Percentiles rank a stretch among this genome's conserved stretches.
phyloP scores from a whole-genome alignment of 2,888 invertebrate genomes.

The Mesorhabditis belari region DNA sequence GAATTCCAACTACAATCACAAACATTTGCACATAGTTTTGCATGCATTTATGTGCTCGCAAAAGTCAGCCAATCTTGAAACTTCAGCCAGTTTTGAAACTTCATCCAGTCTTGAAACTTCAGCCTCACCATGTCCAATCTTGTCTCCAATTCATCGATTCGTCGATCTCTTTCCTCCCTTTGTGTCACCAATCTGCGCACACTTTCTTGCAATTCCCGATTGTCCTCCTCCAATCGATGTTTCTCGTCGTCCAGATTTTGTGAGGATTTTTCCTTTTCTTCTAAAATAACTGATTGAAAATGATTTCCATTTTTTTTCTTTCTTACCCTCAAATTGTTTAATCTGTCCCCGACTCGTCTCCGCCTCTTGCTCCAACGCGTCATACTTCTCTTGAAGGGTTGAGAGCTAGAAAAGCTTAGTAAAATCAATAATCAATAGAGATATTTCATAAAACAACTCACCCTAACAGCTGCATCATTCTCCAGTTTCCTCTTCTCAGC shows the following conservation, averaged over 20 bases:
- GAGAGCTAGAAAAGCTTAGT: neutral
- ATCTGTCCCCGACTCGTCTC: slow-evolving; percentile 14
- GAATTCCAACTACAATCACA: too few species aligned
- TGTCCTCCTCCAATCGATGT: neutral
- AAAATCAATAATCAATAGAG: too few species aligned
- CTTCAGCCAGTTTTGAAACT: too few species aligned
- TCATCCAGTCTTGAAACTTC: too few species aligned
- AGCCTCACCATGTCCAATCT: neutral
- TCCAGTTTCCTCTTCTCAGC: neutral
- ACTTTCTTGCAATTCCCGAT: neutral
- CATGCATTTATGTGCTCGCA: too few species aligned
- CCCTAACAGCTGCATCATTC: neutral
- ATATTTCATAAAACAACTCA: neutral
- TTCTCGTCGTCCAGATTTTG: neutral
- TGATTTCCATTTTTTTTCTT: neutral
- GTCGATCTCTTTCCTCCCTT: slow-evolving; percentile 3
- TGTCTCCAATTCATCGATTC: slow-evolving; percentile 8
- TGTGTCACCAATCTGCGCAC: slow-evolving; percentile 2
- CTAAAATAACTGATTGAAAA: neutral
- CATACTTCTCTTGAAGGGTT: slow-evolving; percentile 11
- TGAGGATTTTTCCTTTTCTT: neutral
- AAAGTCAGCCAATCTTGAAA: neutral
- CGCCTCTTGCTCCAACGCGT: slow-evolving; percentile 14
- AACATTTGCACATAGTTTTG: too few species aligned
- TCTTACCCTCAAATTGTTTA: slow-evolving; percentile 21